Base-by-base conservation (phyloP, 2,113 vertebrate species). In the Zosterops borbonicus region DNA sequence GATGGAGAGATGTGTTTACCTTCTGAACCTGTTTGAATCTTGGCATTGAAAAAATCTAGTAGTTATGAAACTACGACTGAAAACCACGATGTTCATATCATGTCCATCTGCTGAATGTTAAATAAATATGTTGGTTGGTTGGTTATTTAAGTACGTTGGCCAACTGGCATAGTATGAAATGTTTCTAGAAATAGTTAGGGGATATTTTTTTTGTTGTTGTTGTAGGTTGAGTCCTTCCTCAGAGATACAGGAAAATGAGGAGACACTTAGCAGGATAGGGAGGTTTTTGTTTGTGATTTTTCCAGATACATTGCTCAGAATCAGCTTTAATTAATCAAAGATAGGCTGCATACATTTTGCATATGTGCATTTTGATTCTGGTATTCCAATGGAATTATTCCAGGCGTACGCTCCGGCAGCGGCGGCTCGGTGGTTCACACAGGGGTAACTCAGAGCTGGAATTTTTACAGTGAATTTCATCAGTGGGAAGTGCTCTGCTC, bases 21-120 rank as follows among this genome's bases (percentile, higher is more conserved):
- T 97, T 95, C 93, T 96, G 97, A 97, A 97, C 97, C 97, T 97
- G 96, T 96, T 96, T 96, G 83, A 94, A 83, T 95, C 94, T 95
- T 97, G 97, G 97, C 97, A 91, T 31, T 53, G 90, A 96, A 96
- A 98, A 98, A 98, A 98, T 98, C 98, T 98, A 98, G 97, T 98
- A 98, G 98, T 98, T 98, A 98, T 99, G 98, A 99, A 99, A 98
- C 98, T 98, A 98, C 98, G 97, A 99, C 99, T 99, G 97, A 99
- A 99, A 99, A 98, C 98, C 98, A 98, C 98, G 98, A 98, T 99
- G 99, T 99, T 99, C 99, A 99, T 98, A 98, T 99, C 98, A 98
- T 98, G 98, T 99, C 99, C 99, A 99, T 99, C 99, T 99, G 99
- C 98, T 99, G 98, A 99, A 98, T 98, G 98, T 98, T 98, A 98